Conservation (phyloP, 2,797 vertebrate species). For the Rhyacichthys aspro region DNA sequence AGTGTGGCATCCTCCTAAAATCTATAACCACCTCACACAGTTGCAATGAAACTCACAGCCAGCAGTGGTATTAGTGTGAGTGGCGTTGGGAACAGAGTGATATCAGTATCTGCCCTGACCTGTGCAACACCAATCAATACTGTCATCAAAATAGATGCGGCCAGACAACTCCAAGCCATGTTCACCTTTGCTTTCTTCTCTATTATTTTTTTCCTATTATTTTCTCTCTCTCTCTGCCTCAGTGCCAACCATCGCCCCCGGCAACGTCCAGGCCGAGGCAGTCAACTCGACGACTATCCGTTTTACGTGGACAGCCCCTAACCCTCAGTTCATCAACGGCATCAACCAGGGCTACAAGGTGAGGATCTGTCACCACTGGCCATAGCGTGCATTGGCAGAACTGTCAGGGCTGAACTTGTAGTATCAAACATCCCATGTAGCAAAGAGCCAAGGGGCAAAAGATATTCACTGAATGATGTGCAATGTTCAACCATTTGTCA, state of each 20-base stretch:
- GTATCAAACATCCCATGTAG: slow-evolving; percentile 31
- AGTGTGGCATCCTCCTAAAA: slow-evolving; percentile 21
- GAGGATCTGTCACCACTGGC: slow-evolving; percentile 31
- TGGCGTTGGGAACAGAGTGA: slow-evolving; percentile 51
- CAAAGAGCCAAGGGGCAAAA: slow-evolving; percentile 36
- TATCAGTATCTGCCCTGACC: slow-evolving; percentile 53
- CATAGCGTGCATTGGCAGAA: slow-evolving; percentile 39
- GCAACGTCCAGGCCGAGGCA: slow-evolving; percentile 89
- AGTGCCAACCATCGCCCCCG: slow-evolving; percentile 95
- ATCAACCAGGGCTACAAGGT: slow-evolving; percentile 99
- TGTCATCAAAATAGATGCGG: slow-evolving; percentile 51
- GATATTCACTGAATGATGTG: slow-evolving; percentile 51
- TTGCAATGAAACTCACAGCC: slow-evolving; percentile 34
- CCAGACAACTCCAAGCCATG: slow-evolving; percentile 38
- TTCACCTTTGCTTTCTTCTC: slow-evolving; percentile 29
- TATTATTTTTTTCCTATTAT: background rate
- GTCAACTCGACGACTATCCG: slow-evolving; percentile 95
- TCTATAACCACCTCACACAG: slow-evolving; percentile 44
- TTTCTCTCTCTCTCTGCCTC: slow-evolving; percentile 25
- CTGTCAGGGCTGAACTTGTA: slow-evolving; percentile 51
- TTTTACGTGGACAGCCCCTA: slow-evolving; percentile 95
- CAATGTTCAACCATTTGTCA: slow-evolving; percentile 50
- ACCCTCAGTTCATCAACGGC: slow-evolving; percentile 98
- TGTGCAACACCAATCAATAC: slow-evolving; percentile 57
- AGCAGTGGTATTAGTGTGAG: slow-evolving; percentile 31